Percentiles rank a stretch among this genome's conserved stretches.
These are phyloP conservation scores for Monochamus alternatus DNA, from an alignment of 2,888 invertebrate species.

Conservation along the genomic window DNA sequence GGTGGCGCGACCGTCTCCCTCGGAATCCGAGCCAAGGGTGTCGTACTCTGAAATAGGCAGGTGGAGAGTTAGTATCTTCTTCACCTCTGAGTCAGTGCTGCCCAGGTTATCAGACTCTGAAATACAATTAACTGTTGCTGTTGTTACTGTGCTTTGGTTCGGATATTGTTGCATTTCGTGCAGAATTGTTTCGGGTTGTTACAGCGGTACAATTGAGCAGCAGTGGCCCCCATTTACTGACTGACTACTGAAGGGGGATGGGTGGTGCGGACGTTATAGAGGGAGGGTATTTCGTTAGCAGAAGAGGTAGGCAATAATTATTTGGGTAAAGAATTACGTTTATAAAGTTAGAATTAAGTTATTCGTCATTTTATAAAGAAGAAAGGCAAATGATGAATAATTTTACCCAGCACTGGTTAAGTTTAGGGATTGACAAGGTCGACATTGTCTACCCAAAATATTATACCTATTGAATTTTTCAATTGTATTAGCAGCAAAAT, in stretches of 20 bases:
- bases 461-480: too few species aligned
- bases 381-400: too few species aligned
- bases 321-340: too few species aligned
- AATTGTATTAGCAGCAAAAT: too few species aligned
- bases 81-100: constrained; percentile 95
- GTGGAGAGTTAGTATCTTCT: constrained; percentile 93
- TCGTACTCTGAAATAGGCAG: constrained; percentile 96
- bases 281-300: background rate
- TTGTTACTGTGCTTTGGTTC: constrained; percentile 40
- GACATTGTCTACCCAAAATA: too few species aligned
- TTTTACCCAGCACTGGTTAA: too few species aligned
- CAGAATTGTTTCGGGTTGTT: constrained; percentile 1
- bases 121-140: constrained; percentile 66
- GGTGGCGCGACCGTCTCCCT: constrained; percentile 80
- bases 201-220: constrained; percentile 55
- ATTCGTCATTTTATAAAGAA: too few species aligned
- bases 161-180: constrained; percentile 29
- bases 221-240: constrained; percentile 59
- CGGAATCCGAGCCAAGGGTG: constrained; percentile 87
- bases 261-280: background rate
- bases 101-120: constrained; percentile 95
- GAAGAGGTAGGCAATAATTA: too few species aligned
- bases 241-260: background rate
- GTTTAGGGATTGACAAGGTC: too few species aligned
- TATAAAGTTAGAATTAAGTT: too few species aligned